Percentiles rank a stretch among this genome's conserved stretches.
These are phyloP conservation scores for Triplophysa yarkandensis DNA, from an alignment of 2,797 vertebrate species.

Conservation along the genomic window DNA sequence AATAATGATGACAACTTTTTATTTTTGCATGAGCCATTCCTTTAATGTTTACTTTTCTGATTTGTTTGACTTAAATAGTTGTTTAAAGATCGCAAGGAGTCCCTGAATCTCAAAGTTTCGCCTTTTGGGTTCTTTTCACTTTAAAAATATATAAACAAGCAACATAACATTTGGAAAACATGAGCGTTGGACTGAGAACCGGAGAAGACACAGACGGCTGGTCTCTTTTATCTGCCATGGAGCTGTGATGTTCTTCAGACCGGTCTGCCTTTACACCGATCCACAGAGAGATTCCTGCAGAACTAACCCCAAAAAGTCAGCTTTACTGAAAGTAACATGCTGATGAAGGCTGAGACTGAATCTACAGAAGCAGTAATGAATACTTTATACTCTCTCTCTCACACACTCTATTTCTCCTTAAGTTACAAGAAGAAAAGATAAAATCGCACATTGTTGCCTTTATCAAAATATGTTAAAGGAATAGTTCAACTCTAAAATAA, in stretches of 20 bases:
- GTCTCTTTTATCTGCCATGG: constrained; percentile 49
- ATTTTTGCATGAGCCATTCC: too few species aligned
- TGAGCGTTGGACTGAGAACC: constrained; percentile 17
- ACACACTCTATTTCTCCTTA: background rate
- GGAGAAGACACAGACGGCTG: constrained; percentile 17
- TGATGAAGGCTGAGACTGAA: constrained; percentile 64
- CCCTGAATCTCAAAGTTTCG: background rate
- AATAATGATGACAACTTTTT: too few species aligned
- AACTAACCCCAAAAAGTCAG: constrained; percentile 74
- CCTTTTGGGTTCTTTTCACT: constrained; percentile 6
- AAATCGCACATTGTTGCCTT: background rate
- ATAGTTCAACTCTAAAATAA: too few species aligned
- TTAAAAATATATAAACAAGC: constrained; percentile 30
- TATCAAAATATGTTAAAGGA: constrained; percentile 7
- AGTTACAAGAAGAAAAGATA: constrained; percentile 1
- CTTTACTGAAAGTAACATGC: constrained; percentile 62
- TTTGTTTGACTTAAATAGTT: background rate
- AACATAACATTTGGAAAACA: constrained; percentile 2
- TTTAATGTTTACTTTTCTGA: background rate
- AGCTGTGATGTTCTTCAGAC: constrained; percentile 47
- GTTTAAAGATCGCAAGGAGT: background rate
- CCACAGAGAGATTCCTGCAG: constrained; percentile 58
- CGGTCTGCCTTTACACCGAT: constrained; percentile 33
- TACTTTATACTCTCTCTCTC: constrained; percentile 24
- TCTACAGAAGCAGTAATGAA: constrained; percentile 57